Percentiles rank a stretch among this genome's conserved stretches.
phyloP scores from a whole-genome alignment of 35 echinoderm and acorn worm species.

The Ophioderma brevispina region DNA sequence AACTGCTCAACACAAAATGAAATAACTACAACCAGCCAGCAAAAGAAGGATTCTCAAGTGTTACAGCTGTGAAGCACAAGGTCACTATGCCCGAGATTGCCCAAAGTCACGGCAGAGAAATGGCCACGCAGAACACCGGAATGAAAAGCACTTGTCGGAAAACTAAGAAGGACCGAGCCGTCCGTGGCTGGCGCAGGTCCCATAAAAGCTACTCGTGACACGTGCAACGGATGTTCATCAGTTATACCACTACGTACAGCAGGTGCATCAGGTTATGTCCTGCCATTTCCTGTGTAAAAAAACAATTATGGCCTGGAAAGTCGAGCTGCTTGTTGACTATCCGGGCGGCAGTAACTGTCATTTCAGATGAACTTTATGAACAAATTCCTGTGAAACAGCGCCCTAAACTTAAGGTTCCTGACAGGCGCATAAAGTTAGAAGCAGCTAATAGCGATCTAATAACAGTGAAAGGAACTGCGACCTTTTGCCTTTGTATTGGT shows the following conservation, averaged over 20 bases:
- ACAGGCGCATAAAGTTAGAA: background rate
- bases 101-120: background rate
- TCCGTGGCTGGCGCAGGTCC: conserved; percentile 5
- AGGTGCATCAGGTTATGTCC: background rate
- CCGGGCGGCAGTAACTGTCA: background rate
- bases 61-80: conserved; percentile 11
- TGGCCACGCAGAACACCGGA: background rate
- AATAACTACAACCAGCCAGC: no score
- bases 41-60: no score
- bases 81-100: background rate
- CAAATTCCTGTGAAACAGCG: background rate
- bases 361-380: background rate
- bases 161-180: conserved; percentile 36
- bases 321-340: conserved; percentile 3
- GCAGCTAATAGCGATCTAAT: conserved; percentile 6
- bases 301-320: background rate
- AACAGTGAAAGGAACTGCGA: background rate
- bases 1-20: no score
- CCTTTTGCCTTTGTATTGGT: background rate
- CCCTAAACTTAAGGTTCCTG: background rate
- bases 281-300: background rate
- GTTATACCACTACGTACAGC: background rate
- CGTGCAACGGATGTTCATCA: no score
- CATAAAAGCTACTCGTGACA: background rate
- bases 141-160: conserved; percentile 16